Conservation (phyloP, 2,113 vertebrate genomes). For the Hepsetus odoe region DNA sequence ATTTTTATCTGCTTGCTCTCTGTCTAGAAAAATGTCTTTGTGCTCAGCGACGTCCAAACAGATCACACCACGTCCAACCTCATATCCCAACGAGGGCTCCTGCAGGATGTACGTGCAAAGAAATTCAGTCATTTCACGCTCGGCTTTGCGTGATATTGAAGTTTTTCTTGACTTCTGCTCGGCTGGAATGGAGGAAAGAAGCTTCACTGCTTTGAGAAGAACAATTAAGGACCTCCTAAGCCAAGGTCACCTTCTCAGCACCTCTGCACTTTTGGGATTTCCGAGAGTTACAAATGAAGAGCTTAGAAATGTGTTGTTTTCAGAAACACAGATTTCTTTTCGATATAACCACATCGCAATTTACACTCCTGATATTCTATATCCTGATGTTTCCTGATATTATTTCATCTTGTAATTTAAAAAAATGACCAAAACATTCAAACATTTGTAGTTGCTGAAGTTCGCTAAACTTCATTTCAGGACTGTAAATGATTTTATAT, state of each 20-base stretch:
- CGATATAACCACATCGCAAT: no score
- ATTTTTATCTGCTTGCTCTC: constrained; percentile 73
- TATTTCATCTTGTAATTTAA: no score
- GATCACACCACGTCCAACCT: constrained; percentile 1
- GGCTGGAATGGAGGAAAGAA: neutral
- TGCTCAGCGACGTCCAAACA: constrained; percentile 5
- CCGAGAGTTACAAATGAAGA: neutral
- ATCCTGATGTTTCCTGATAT: no score
- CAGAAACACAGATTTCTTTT: no score
- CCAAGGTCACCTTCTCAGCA: neutral
- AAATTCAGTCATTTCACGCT: constrained; percentile 30
- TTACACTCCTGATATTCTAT: no score
- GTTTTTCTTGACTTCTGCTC: constrained; percentile 23
- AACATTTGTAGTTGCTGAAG: no score
- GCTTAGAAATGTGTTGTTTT: neutral
- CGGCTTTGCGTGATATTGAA: constrained; percentile 21
- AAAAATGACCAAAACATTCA: no score
- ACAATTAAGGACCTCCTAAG: constrained; percentile 11
- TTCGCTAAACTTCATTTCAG: no score
- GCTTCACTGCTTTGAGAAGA: neutral
- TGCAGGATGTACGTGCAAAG: constrained; percentile 4
- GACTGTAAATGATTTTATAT: no score
- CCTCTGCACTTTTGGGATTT: neutral
- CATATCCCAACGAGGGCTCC: constrained; percentile 14
- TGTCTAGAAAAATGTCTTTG: constrained; percentile 16